Evolutionary conservation across 1,140 invertebrate species (phyloP), one percentile per base, ranked within the genome.

Genomic region (Fopius arisanus): DNA sequence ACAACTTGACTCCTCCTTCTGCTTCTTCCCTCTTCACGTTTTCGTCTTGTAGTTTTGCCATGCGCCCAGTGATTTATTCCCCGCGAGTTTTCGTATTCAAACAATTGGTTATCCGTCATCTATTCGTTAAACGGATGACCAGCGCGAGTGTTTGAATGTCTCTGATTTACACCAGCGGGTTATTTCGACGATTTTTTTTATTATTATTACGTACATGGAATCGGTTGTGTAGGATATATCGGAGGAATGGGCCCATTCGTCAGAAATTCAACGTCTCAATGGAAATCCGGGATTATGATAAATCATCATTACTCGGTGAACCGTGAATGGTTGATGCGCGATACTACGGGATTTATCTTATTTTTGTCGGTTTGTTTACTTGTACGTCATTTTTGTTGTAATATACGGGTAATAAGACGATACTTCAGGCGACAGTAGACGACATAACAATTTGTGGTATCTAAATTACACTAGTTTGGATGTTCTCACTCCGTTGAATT

Each of bases 1-100:
- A 89, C 87, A 88, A 87, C 86, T 88, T 88, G 85, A 87, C 86
- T 88, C 84, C 86, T 88, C 80, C 84, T 86, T 83, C 82, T 82
- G 82, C 66, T 66, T 48, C 23, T 33, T 68, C 67, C 67, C 68
- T 19, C 43, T 19, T 63, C 16, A 16, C n/a, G 7, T 75, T 74
- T 71, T 78, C 65, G 48, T 73, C 43, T 54, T 73, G 21, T 48
- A 67, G 26, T 26, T 63, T 65, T 43, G 65, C 71, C 63, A 73
- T 28, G 31, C 66, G 23, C 62, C 33, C 10, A 29, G 37, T 59
- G 63, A 67, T 73, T 73, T 73, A 73, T 67, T 73, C 31, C 54
- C 19, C 26, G 54, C 41, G 65, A 33, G 29, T 31, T 48, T 63
- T 40, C 62, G 41, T 59, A 19, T 26, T 26, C 23, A 26, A 59